Evolutionary conservation across 2,888 invertebrate genomes (phyloP).

Genomic region (Drosophila koepferae): DNA sequence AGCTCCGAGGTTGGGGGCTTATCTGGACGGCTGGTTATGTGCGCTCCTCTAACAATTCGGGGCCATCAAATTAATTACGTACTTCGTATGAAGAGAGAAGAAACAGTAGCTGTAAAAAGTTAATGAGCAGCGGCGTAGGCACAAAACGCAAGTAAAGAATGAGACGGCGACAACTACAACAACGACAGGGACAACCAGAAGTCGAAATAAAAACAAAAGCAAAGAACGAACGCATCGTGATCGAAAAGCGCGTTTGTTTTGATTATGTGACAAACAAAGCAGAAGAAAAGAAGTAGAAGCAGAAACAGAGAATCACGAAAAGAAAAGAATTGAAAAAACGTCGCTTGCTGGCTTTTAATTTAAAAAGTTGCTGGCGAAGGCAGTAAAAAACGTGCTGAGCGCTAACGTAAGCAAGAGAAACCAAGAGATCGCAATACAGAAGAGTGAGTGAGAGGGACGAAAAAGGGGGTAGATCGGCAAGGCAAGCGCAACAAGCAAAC

Average conservation of each 20-base stretch:
- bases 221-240: constrained; percentile 61
- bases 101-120: constrained; percentile 77
- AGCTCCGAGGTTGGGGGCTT: constrained; percentile 36
- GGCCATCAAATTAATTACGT: constrained; percentile 68
- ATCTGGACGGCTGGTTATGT: constrained; percentile 47
- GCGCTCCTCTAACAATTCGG: constrained; percentile 54
- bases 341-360: constrained; percentile 61
- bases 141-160: constrained; percentile 31
- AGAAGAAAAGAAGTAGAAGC: constrained; percentile 31
- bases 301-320: constrained; percentile 20
- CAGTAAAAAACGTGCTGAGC: constrained; percentile 52
- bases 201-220: constrained; percentile 55
- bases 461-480: constrained; percentile 26
- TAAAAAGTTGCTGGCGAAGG: constrained; percentile 60
- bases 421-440: constrained; percentile 11
- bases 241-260: constrained; percentile 75
- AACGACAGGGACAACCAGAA: constrained; percentile 50
- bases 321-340: constrained; percentile 24
- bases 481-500: constrained; percentile 48
- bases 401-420: constrained; percentile 29
- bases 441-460: constrained; percentile 4
- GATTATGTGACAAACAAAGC: constrained; percentile 69
- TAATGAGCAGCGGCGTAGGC: constrained; percentile 52
- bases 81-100: constrained; percentile 10
- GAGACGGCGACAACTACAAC: constrained; percentile 3